Conservation (phyloP, 1,140 invertebrate species). For the Scaptomyza graminum region DNA sequence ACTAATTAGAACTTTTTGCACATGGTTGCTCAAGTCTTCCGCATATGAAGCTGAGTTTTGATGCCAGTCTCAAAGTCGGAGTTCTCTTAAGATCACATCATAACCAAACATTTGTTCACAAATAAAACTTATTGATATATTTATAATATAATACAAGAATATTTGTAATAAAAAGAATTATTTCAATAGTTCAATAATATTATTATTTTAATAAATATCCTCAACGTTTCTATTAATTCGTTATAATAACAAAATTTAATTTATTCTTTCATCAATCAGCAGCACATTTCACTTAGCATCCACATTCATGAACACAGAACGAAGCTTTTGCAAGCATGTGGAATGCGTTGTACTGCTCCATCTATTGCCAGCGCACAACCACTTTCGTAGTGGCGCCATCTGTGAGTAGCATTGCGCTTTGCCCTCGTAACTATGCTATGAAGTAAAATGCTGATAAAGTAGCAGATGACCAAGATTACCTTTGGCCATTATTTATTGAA, state of each 20-base stretch:
- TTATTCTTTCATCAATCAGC: not conserved
- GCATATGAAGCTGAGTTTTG: no score
- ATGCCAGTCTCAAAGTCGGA: no score
- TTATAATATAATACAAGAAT: no score
- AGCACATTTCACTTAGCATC: conserved; percentile 14
- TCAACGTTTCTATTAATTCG: no score
- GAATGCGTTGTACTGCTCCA: conserved; percentile 58
- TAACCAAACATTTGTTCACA: no score
- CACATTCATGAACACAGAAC: conserved; percentile 8
- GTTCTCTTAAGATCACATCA: no score
- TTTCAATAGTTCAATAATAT: no score
- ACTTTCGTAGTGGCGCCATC: conserved; percentile 40
- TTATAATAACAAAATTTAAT: not conserved
- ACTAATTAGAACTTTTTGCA: no score
- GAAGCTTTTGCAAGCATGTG: conserved; percentile 56
- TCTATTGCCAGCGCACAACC: not conserved
- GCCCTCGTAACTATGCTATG: not conserved
- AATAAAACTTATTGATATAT: no score
- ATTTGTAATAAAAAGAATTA: no score
- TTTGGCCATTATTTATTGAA: conserved; percentile 33
- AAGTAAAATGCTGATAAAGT: conserved; percentile 1
- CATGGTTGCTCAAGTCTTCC: no score
- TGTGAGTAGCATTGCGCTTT: conserved; percentile 43
- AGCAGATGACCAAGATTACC: not conserved
- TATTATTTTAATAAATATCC: no score